Conservation (phyloP, 2,113 vertebrate genomes). For the Hippocampus guttulatus region DNA sequence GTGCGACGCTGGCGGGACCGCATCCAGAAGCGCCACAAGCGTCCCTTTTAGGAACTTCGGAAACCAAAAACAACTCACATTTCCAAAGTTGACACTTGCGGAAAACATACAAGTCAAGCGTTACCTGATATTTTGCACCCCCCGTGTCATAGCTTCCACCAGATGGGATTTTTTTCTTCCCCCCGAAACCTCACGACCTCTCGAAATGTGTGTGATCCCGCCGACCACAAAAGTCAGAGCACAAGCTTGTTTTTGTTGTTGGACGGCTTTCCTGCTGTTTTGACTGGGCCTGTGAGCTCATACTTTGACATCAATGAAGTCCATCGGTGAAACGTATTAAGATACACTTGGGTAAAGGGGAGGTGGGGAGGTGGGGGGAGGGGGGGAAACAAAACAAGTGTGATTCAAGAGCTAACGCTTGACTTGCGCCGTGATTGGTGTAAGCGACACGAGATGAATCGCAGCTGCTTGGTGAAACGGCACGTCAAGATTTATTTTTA, state of each 20-base stretch:
- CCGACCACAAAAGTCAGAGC: slow-evolving; percentile 30
- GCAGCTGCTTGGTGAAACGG: slow-evolving; percentile 12
- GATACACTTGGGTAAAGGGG: background rate
- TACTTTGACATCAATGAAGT: slow-evolving; percentile 43
- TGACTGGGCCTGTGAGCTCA: slow-evolving; percentile 60
- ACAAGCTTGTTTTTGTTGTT: slow-evolving; percentile 62
- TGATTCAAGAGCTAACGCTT: slow-evolving; percentile 6
- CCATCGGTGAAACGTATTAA: slow-evolving; percentile 37
- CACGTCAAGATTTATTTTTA: background rate
- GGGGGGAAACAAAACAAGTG: background rate
- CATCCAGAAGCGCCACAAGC: slow-evolving; percentile 25
- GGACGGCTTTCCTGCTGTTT: slow-evolving; percentile 55
- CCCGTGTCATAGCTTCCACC: slow-evolving; percentile 63
- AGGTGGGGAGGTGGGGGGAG: too few relatives aligned
- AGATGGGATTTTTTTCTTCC: slow-evolving; percentile 42
- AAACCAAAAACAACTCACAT: slow-evolving; percentile 38
- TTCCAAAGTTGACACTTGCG: slow-evolving; percentile 55
- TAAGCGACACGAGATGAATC: slow-evolving; percentile 4
- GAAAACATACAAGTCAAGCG: slow-evolving; percentile 48
- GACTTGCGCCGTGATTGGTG: background rate
- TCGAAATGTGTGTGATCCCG: slow-evolving; percentile 49
- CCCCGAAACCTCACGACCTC: slow-evolving; percentile 54
- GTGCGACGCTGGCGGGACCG: slow-evolving; percentile 13
- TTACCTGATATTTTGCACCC: slow-evolving; percentile 66
- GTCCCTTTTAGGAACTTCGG: slow-evolving; percentile 31